Evolutionary conservation across 2,113 vertebrate genomes (phyloP).

Genomic region (Menidia beryllina): DNA sequence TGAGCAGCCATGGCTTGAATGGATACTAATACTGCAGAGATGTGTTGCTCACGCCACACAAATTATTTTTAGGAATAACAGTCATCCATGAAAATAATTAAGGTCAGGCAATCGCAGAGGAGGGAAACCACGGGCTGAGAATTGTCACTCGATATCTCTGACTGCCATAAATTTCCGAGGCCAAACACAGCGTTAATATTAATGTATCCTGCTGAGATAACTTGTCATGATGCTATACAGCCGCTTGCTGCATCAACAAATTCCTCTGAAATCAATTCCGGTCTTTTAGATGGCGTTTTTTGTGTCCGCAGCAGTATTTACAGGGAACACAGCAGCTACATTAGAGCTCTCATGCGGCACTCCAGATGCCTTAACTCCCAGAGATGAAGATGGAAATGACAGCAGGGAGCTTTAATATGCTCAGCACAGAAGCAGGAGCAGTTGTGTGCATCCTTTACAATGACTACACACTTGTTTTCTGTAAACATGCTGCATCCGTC

Average conservation of each 20-base stretch:
- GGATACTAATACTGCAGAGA: not conserved
- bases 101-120: not conserved
- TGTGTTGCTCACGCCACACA: not conserved
- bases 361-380: slow-evolving; percentile 10
- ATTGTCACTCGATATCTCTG: not conserved
- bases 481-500: not conserved
- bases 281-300: slow-evolving; percentile 37
- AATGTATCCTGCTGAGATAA: slow-evolving; percentile 19
- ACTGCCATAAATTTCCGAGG: slow-evolving; percentile 6
- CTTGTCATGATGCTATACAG: slow-evolving; percentile 24
- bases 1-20: slow-evolving; percentile 25
- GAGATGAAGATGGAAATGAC: slow-evolving; percentile 22
- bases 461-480: slow-evolving; percentile 21
- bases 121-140: not conserved
- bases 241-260: slow-evolving; percentile 35
- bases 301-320: slow-evolving; percentile 48
- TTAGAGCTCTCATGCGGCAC: slow-evolving; percentile 22
- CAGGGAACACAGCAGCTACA: slow-evolving; percentile 28
- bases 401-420: not conserved
- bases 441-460: slow-evolving; percentile 29
- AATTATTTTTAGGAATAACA: slow-evolving; percentile 1
- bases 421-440: slow-evolving; percentile 21
- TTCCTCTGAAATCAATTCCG: slow-evolving; percentile 48
- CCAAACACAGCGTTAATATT: slow-evolving; percentile 11
- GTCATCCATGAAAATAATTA: slow-evolving; percentile 15